Percentiles rank a stretch among this genome's conserved stretches.
phyloP scores from a whole-genome alignment of 2,113 vertebrate species.

The Pseudonaja textilis region DNA sequence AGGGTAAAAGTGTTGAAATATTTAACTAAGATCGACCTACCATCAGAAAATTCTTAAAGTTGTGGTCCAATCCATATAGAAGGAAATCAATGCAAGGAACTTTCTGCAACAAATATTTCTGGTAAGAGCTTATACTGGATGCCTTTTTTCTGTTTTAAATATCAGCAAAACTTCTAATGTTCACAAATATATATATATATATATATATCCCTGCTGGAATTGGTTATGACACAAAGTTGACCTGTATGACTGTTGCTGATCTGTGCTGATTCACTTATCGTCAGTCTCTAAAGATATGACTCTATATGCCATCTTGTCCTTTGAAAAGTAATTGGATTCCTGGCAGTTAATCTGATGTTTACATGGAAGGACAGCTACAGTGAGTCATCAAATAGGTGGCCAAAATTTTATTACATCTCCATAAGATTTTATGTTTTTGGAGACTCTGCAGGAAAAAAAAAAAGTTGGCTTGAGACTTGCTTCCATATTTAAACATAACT shows the following conservation, averaged over 20 bases:
- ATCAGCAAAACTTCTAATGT: neutral
- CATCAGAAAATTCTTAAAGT: neutral
- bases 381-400: neutral
- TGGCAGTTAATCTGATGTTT: neutral
- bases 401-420: neutral
- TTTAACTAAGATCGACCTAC: neutral
- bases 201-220: neutral
- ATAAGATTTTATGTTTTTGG: neutral
- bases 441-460: neutral
- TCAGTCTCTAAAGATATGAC: neutral
- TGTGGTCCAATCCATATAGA: neutral
- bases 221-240: neutral
- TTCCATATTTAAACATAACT: neutral
- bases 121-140: neutral
- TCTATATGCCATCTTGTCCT: neutral
- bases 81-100: neutral
- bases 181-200: neutral
- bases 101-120: neutral
- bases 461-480: neutral
- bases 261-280: neutral
- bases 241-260: neutral
- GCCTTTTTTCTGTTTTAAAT: neutral
- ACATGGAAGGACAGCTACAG: neutral
- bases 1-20: neutral
- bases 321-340: slow-evolving; percentile 15